These are phyloP conservation scores for Lates japonicus DNA, from an alignment of 2,797 vertebrate genomes.

Conservation along the genomic window DNA sequence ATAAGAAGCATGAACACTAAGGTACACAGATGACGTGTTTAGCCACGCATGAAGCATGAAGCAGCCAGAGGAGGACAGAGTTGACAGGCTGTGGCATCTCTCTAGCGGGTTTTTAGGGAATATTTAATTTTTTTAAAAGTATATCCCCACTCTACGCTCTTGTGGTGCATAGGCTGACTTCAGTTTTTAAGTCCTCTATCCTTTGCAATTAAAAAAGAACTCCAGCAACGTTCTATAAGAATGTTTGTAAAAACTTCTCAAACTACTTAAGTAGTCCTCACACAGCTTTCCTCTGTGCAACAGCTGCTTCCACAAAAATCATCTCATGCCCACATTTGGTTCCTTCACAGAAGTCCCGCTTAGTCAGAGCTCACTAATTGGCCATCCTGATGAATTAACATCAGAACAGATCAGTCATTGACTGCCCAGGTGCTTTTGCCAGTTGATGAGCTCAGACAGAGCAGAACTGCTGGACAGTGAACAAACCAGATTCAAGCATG, in stretches of 20 bases:
- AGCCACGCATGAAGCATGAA: constrained; percentile 36
- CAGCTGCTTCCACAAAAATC: constrained; percentile 50
- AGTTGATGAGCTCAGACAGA: constrained; percentile 58
- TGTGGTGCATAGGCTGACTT: not conserved
- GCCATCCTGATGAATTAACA: constrained; percentile 65
- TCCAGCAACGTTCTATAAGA: not conserved
- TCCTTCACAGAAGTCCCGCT: constrained; percentile 43
- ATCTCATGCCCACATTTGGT: constrained; percentile 29
- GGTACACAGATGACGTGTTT: constrained; percentile 5
- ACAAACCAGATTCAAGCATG: constrained; percentile 27
- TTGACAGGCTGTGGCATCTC: constrained; percentile 31
- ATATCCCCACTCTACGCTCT: constrained; percentile 1
- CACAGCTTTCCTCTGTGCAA: constrained; percentile 15
- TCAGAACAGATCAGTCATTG: constrained; percentile 56
- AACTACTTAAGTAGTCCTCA: constrained; percentile 26
- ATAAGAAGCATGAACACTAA: constrained; percentile 1
- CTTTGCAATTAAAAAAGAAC: constrained; percentile 31
- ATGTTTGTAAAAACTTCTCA: constrained; percentile 11
- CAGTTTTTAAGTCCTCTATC: not conserved
- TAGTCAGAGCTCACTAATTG: constrained; percentile 63
- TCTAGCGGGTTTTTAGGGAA: constrained; percentile 6
- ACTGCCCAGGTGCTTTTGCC: constrained; percentile 49
- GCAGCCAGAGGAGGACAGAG: constrained; percentile 21
- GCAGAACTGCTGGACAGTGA: constrained; percentile 48
- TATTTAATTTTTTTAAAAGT: constrained; percentile 7